Percentiles rank a stretch among this genome's conserved stretches.
Evolutionary conservation across 2,797 vertebrate species (phyloP).

Genomic region (Catostomus latipinnis): DNA sequence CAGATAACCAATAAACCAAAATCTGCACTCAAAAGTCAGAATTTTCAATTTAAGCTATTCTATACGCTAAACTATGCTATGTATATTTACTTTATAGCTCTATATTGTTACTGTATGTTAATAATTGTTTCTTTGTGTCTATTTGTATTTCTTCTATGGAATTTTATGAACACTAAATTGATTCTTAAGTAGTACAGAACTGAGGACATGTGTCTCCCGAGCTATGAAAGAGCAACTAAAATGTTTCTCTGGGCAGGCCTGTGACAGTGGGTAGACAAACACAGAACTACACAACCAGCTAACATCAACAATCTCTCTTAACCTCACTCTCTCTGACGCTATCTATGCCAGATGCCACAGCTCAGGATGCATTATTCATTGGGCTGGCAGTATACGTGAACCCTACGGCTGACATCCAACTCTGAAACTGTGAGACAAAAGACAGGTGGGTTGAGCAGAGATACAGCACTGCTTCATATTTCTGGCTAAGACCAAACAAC

Average conservation of each 20-base stretch:
- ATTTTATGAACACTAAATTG: no score
- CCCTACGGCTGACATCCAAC: slow-evolving; percentile 20
- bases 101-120: no score
- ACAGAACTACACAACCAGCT: slow-evolving; percentile 10
- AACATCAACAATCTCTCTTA: slow-evolving; percentile 32
- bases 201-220: no score
- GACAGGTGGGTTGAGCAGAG: slow-evolving; percentile 23
- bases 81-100: no score
- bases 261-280: slow-evolving; percentile 2
- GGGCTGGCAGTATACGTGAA: slow-evolving; percentile 25
- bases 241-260: slow-evolving; percentile 6
- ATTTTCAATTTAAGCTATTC: no score
- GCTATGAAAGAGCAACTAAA: neutral
- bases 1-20: no score
- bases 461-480: neutral
- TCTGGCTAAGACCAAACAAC: neutral
- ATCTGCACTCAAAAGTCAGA: no score
- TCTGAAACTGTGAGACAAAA: slow-evolving; percentile 28
- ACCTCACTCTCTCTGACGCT: slow-evolving; percentile 26
- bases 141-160: no score
- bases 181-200: no score
- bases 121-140: no score
- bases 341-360: slow-evolving; percentile 37
- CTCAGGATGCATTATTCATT: slow-evolving; percentile 50
- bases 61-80: no score